Evolutionary conservation across 2,888 invertebrate genomes (phyloP).

Genomic region (Alentia gelatinosa): DNA sequence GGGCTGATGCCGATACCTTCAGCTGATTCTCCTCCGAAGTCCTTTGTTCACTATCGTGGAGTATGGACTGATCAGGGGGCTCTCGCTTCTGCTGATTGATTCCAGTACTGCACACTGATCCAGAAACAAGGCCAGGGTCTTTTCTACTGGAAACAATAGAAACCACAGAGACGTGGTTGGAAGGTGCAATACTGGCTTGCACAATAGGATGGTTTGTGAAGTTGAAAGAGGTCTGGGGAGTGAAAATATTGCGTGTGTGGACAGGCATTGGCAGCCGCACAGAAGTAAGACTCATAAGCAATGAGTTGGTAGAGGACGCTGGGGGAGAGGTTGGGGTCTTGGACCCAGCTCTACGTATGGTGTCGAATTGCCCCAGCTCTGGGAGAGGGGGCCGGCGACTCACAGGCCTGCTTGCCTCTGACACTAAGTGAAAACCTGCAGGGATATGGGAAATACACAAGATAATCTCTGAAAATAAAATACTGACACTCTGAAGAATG

Average conservation of each 20-base stretch:
- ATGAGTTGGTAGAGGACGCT: background rate
- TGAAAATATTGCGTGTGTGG: conserved; percentile 27
- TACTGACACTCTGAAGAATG: no score
- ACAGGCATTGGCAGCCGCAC: background rate
- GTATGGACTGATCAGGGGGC: no score
- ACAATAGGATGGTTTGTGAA: background rate
- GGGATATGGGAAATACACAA: background rate
- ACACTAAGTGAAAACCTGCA: conserved; percentile 41
- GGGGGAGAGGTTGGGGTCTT: conserved; percentile 25
- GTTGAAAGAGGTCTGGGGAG: conserved; percentile 27
- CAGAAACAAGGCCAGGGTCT: background rate
- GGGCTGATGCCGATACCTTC: background rate
- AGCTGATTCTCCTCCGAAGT: background rate
- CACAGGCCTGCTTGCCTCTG: conserved; percentile 27
- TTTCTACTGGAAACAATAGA: background rate
- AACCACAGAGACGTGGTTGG: conserved; percentile 31
- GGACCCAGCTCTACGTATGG: conserved; percentile 38
- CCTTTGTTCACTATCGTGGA: no score
- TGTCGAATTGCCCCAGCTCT: conserved; percentile 42
- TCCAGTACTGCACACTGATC: background rate
- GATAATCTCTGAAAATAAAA: no score
- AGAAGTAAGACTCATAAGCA: background rate
- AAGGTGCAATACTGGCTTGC: conserved; percentile 5
- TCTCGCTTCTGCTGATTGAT: no score
- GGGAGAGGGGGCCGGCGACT: conserved; percentile 48